These are phyloP conservation scores for Eretmocerus hayati DNA, from an alignment of 2,888 invertebrate species.

Conservation along the genomic window DNA sequence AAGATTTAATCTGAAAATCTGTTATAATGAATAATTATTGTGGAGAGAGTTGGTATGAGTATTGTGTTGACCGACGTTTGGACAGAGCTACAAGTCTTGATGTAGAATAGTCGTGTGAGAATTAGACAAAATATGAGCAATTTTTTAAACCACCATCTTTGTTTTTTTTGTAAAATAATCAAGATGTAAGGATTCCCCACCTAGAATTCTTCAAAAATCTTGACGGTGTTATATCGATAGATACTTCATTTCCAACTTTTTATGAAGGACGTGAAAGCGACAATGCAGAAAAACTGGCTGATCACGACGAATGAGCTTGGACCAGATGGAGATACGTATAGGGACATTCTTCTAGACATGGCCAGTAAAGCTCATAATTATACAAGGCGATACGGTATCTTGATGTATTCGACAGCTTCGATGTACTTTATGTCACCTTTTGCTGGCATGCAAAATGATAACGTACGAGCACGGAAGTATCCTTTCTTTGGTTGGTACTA, in stretches of 20 bases:
- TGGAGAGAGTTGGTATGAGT: too few species aligned
- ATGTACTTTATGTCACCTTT: constrained; percentile 23
- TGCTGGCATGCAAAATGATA: constrained; percentile 13
- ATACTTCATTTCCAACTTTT: too few species aligned
- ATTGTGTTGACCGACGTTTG: too few species aligned
- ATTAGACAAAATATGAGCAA: too few species aligned
- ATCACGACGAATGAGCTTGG: constrained; percentile 8
- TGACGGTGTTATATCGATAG: too few species aligned
- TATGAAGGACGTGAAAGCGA: constrained; percentile 12
- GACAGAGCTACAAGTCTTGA: too few species aligned
- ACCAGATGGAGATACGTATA: constrained; percentile 1
- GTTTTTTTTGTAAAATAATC: too few species aligned
- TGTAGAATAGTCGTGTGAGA: too few species aligned
- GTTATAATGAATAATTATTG: too few species aligned
- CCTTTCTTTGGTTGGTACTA: constrained; percentile 26
- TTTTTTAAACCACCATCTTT: too few species aligned
- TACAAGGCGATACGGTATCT: constrained; percentile 18
- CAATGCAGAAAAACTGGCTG: constrained; percentile 18
- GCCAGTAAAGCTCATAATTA: constrained; percentile 12
- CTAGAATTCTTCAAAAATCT: background rate
- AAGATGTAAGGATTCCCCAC: background rate
- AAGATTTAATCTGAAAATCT: too few species aligned
- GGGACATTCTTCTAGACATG: constrained; percentile 14
- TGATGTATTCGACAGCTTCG: constrained; percentile 20
- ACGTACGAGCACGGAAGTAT: constrained; percentile 16